Conservation (phyloP, 2,797 vertebrate species). For the Epinephelus malabaricus region DNA sequence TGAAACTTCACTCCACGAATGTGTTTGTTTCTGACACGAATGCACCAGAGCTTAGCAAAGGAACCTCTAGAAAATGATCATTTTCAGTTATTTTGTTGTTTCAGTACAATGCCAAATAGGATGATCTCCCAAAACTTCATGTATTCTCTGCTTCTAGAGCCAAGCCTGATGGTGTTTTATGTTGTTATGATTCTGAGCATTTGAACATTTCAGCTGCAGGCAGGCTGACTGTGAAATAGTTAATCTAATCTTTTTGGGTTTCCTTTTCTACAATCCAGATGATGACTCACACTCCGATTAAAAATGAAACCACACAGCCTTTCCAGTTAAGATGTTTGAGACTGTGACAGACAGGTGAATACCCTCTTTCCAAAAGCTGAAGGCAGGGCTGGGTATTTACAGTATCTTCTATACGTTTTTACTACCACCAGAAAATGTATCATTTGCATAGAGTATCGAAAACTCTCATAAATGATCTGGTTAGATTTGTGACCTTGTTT, state of each 20-base stretch:
- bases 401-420: not conserved
- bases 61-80: not conserved
- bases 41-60: not conserved
- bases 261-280: conserved; percentile 29
- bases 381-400: not conserved
- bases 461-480: not conserved
- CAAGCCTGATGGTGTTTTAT: not conserved
- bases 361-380: conserved; percentile 7
- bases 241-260: not conserved
- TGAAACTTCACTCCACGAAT: not conserved
- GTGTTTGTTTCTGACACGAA: not conserved
- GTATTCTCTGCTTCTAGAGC: not conserved
- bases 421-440: not conserved
- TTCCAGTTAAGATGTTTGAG: conserved; percentile 9
- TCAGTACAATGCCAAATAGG: not conserved
- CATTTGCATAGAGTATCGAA: not conserved
- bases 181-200: not conserved
- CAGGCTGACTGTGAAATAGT: conserved; percentile 3
- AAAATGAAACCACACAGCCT: not conserved
- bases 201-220: conserved; percentile 27
- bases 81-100: not conserved
- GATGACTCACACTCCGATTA: not conserved
- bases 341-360: conserved; percentile 46
- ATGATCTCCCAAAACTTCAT: not conserved
- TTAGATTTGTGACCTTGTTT: too few relatives aligned